Evolutionary conservation across 2,797 vertebrate species (phyloP).

Genomic region (Arrhamphus sclerolepis): DNA sequence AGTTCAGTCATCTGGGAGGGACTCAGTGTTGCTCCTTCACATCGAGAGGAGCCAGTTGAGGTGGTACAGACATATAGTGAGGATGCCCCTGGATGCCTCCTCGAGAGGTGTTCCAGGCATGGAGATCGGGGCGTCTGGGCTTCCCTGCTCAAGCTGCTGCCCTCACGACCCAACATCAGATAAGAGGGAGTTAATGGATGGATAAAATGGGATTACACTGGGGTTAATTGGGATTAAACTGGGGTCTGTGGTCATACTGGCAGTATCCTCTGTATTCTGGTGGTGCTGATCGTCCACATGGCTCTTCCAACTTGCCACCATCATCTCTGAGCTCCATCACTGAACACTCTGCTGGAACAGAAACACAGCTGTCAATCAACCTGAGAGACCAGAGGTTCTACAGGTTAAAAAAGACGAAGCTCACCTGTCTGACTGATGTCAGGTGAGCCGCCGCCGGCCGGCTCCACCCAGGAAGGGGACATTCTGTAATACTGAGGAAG

Average conservation of each 20-base stretch:
- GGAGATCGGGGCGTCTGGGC: too few relatives aligned
- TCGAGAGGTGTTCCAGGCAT: too few relatives aligned
- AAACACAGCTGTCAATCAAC: neutral
- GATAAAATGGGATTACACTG: too few relatives aligned
- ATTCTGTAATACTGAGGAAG: constrained; percentile 65
- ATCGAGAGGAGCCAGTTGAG: too few relatives aligned
- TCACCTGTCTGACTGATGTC: constrained; percentile 46
- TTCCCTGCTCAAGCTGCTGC: too few relatives aligned
- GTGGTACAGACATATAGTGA: too few relatives aligned
- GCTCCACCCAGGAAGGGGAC: constrained; percentile 53
- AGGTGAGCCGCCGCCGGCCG: constrained; percentile 17
- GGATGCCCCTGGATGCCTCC: too few relatives aligned
- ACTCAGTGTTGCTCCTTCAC: too few relatives aligned
- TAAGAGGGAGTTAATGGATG: too few relatives aligned
- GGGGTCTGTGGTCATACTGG: constrained; percentile 56
- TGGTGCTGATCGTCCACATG: constrained; percentile 59
- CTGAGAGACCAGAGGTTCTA: neutral
- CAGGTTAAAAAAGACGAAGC: neutral
- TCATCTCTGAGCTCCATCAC: constrained; percentile 75
- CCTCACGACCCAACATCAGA: too few relatives aligned
- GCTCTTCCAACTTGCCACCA: constrained; percentile 56
- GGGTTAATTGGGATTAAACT: too few relatives aligned
- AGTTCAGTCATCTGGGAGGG: too few relatives aligned
- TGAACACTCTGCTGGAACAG: constrained; percentile 63
- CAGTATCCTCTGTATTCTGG: constrained; percentile 69